Evolutionary conservation across 1,140 invertebrate genomes (phyloP).

Genomic region (Drosophila mojavensis): DNA sequence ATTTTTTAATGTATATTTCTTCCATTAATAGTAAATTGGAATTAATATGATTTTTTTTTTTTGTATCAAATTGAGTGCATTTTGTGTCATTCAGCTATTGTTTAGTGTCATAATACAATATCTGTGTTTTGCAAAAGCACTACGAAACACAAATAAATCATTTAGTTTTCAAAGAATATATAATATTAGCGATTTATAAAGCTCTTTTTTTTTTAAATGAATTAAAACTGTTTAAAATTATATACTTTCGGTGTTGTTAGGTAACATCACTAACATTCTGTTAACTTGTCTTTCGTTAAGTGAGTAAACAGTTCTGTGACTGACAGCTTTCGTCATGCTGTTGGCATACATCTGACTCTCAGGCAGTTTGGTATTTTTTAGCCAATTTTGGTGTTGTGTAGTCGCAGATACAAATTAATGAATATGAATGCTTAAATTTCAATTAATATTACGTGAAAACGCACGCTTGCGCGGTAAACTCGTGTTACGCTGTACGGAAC

Average conservation of each 20-base stretch:
- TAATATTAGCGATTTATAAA: no score
- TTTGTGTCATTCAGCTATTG: no score
- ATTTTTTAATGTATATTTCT: not conserved
- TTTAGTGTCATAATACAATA: no score
- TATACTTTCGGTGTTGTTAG: not conserved
- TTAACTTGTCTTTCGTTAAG: conserved; percentile 12
- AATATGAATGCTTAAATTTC: conserved; percentile 45
- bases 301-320: not conserved
- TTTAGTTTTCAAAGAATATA: no score
- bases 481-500: conserved; percentile 16
- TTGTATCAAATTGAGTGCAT: no score
- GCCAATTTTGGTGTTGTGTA: conserved; percentile 25
- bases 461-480: conserved; percentile 40
- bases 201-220: no score
- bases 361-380: conserved; percentile 34
- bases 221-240: not conserved
- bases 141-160: no score
- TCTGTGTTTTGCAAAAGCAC: no score
- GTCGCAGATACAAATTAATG: conserved; percentile 41
- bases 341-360: conserved; percentile 6
- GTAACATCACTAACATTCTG: not conserved
- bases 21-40: no score
- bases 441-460: conserved; percentile 32
- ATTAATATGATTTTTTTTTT: no score
- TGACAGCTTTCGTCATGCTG: conserved; percentile 7